These are phyloP conservation scores for Eulimnadia texana DNA, from an alignment of 1,140 invertebrate species.

Conservation along the genomic window DNA sequence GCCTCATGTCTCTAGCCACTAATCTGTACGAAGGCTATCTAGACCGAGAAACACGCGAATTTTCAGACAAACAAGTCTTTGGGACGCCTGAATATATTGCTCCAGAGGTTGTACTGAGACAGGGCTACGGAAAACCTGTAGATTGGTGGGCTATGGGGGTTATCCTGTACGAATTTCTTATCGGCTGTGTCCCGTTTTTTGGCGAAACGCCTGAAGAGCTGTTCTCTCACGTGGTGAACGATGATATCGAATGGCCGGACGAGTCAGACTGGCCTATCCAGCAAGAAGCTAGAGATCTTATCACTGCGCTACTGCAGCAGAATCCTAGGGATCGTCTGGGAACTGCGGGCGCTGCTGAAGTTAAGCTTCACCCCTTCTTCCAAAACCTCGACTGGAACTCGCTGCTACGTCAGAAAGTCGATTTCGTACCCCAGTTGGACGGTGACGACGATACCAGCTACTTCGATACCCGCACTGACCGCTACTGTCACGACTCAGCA, in stretches of 20 bases:
- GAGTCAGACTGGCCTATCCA: constrained; percentile 83
- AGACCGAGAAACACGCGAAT: constrained; percentile 88
- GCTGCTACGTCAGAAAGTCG: constrained; percentile 87
- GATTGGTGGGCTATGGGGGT: constrained; percentile 99
- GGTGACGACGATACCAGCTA: constrained; percentile 99
- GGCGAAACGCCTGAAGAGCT: constrained; percentile 96
- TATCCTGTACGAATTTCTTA: constrained; percentile 95
- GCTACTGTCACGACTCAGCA: constrained; percentile 87
- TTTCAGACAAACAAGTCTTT: constrained; percentile 96
- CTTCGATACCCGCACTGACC: constrained; percentile 89
- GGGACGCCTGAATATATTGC: constrained; percentile 93
- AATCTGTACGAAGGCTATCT: constrained; percentile 93
- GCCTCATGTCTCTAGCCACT: constrained; percentile 95
- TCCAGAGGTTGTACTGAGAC: constrained; percentile 73
- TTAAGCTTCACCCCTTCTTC: constrained; percentile 94
- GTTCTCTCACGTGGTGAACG: constrained; percentile 96
- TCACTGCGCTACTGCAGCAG: constrained; percentile 74
- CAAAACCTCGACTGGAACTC: constrained; percentile 89
- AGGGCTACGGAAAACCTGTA: constrained; percentile 70
- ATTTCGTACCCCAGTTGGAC: constrained; percentile 93
- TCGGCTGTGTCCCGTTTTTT: constrained; percentile 97
- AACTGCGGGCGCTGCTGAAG: constrained; percentile 80
- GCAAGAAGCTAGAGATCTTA: constrained; percentile 80
- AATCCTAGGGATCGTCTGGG: constrained; percentile 90
- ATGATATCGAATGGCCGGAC: constrained; percentile 91